phyloP scores from a whole-genome alignment of 23 tunicate species.

The Ascidia mentula region DNA sequence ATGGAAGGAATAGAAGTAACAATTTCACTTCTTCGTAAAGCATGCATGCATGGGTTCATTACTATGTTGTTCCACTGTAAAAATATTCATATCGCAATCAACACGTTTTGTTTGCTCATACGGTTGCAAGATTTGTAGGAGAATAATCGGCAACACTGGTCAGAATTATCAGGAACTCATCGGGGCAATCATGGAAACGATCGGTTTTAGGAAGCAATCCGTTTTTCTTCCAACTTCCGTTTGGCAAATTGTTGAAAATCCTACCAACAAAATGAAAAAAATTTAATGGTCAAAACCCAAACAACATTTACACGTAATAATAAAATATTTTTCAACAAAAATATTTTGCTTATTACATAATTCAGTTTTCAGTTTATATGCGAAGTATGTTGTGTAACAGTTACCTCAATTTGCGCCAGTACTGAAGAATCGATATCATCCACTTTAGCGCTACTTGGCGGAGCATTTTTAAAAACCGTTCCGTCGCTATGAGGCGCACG shows the following conservation, averaged over 20 bases:
- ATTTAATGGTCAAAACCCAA: background rate
- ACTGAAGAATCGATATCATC: constrained; percentile 58
- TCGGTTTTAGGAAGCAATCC: background rate
- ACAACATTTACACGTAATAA: background rate
- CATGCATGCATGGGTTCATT: too few species aligned
- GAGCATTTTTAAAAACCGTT: background rate
- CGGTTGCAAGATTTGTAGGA: too few species aligned
- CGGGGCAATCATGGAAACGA: background rate
- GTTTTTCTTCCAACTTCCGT: constrained; percentile 16
- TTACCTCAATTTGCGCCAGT: constrained; percentile 70
- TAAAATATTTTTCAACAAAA: too few species aligned
- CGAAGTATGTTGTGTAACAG: background rate
- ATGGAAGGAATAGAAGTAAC: too few species aligned
- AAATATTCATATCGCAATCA: too few species aligned
- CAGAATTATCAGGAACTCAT: too few species aligned
- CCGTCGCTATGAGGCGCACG: background rate
- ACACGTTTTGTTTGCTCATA: too few species aligned
- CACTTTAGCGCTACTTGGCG: background rate
- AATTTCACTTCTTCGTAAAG: too few species aligned
- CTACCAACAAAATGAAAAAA: constrained; percentile 3
- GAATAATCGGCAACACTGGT: too few species aligned
- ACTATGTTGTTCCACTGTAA: too few species aligned
- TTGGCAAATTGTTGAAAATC: constrained; percentile 37
- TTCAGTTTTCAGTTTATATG: background rate
- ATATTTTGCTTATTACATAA: too few species aligned